Conservation (phyloP, 2,888 invertebrate species). For the Hermaeophaga mercurialis region DNA sequence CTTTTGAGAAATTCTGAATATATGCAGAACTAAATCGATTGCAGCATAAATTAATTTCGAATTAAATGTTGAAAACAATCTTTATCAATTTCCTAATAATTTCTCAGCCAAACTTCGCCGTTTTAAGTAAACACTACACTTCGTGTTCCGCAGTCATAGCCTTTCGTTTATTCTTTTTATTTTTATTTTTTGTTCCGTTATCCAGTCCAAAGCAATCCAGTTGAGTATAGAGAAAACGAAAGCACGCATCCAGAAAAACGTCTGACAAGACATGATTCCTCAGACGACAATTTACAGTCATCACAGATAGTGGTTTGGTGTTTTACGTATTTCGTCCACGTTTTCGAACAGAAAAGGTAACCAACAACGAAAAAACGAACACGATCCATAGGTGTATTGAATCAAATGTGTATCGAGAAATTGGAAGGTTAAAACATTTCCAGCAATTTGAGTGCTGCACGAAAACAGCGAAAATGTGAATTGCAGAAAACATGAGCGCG, state of each 20-base stretch:
- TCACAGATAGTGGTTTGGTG: slow-evolving; percentile 19
- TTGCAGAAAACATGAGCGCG: no score
- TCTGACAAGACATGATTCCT: slow-evolving; percentile 32
- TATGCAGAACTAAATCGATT: no score
- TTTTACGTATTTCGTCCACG: slow-evolving; percentile 19
- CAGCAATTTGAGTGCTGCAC: no score
- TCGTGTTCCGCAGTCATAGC: slow-evolving; percentile 7
- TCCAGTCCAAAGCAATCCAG: slow-evolving; percentile 17
- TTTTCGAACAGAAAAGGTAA: slow-evolving; percentile 9
- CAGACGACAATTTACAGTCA: slow-evolving; percentile 29
- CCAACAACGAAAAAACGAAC: slow-evolving; percentile 5
- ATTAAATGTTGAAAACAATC: no score
- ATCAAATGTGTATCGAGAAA: slow-evolving; percentile 2
- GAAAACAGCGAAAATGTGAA: no score
- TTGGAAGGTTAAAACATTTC: no score
- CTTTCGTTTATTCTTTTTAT: slow-evolving; percentile 1
- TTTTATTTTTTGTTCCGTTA: not conserved
- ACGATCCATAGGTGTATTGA: slow-evolving; percentile 1
- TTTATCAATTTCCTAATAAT: no score
- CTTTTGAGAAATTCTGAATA: no score
- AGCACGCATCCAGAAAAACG: slow-evolving; percentile 29
- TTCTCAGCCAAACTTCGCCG: no score
- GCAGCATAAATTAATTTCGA: no score
- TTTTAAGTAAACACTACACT: not conserved
- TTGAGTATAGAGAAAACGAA: slow-evolving; percentile 27